Conservation (phyloP, 2,797 vertebrate genomes). For the Ctenochaetus hawaiiensis region DNA sequence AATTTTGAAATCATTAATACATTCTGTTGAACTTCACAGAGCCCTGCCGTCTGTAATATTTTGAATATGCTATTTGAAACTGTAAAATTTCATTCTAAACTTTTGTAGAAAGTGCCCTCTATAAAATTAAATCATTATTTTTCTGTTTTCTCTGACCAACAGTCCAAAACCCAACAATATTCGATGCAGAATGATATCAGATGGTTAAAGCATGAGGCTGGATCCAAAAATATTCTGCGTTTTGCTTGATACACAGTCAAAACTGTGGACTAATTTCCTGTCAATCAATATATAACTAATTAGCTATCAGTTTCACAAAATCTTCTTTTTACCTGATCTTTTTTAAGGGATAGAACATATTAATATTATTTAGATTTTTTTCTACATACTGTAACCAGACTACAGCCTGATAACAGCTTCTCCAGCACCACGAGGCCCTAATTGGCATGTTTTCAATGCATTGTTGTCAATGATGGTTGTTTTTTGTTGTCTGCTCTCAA, state of each 20-base stretch:
- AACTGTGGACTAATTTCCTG: not conserved
- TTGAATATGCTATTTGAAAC: not conserved
- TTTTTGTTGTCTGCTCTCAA: not conserved
- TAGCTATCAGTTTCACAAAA: not conserved
- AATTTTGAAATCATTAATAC: not conserved
- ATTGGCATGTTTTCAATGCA: slow-evolving; percentile 56
- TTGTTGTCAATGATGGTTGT: slow-evolving; percentile 48
- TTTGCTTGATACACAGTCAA: not conserved
- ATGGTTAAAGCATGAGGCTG: not conserved
- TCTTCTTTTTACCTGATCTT: too few species aligned
- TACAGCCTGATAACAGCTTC: not conserved
- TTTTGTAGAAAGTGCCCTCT: not conserved
- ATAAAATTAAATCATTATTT: not conserved
- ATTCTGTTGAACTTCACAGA: not conserved
- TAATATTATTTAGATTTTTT: too few species aligned
- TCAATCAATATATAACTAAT: not conserved
- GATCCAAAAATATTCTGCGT: not conserved
- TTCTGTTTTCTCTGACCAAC: not conserved
- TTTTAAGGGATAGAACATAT: too few species aligned
- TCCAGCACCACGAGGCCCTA: slow-evolving; percentile 34
- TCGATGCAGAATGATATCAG: not conserved
- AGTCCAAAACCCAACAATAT: not conserved
- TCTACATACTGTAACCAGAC: not conserved
- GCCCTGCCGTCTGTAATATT: not conserved
- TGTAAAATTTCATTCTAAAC: not conserved